Conservation (phyloP, 2,888 invertebrate genomes). For the Caenorhabditis angaria region DNA sequence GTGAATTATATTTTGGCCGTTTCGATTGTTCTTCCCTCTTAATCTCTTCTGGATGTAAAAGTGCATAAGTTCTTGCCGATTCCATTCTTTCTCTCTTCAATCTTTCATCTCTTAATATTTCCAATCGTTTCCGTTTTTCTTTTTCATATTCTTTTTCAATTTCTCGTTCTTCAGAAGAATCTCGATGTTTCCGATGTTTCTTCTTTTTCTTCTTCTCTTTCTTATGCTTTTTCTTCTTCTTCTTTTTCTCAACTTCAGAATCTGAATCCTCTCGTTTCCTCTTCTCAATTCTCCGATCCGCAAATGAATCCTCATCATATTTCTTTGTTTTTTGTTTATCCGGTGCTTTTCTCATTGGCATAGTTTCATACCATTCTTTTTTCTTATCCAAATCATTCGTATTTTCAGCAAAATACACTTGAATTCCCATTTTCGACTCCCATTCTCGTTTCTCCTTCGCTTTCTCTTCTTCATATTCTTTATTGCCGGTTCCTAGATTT, state of each 20-base stretch:
- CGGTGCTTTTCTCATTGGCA: slow-evolving; percentile 75
- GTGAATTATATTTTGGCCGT: slow-evolving; percentile 89
- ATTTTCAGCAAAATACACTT: slow-evolving; percentile 89
- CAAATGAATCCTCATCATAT: slow-evolving; percentile 7
- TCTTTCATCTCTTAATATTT: slow-evolving; percentile 80
- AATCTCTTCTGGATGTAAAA: slow-evolving; percentile 80
- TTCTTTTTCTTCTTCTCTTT: slow-evolving; percentile 48
- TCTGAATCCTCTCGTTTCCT: slow-evolving; percentile 23
- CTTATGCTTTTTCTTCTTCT: slow-evolving; percentile 40
- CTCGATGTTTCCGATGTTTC: slow-evolving; percentile 17
- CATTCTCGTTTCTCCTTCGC: slow-evolving; percentile 90
- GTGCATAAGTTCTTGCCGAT: slow-evolving; percentile 25
- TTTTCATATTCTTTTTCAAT: slow-evolving; percentile 41
- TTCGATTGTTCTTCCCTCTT: slow-evolving; percentile 71
- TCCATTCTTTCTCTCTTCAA: slow-evolving; percentile 85
- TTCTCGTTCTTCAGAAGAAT: slow-evolving; percentile 29
- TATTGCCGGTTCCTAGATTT: slow-evolving; percentile 76
- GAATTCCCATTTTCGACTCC: slow-evolving; percentile 94
- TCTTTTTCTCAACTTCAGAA: slow-evolving; percentile 12
- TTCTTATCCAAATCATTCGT: slow-evolving; percentile 74
- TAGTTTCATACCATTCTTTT: slow-evolving; percentile 87
- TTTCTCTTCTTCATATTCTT: slow-evolving; percentile 87
- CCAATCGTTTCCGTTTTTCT: slow-evolving; percentile 67
- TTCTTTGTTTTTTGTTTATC: slow-evolving; percentile 28
- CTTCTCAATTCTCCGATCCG: slow-evolving; percentile 23